Evolutionary conservation across 2,888 invertebrate genomes (phyloP).

Genomic region (Protodeltote pygarga): DNA sequence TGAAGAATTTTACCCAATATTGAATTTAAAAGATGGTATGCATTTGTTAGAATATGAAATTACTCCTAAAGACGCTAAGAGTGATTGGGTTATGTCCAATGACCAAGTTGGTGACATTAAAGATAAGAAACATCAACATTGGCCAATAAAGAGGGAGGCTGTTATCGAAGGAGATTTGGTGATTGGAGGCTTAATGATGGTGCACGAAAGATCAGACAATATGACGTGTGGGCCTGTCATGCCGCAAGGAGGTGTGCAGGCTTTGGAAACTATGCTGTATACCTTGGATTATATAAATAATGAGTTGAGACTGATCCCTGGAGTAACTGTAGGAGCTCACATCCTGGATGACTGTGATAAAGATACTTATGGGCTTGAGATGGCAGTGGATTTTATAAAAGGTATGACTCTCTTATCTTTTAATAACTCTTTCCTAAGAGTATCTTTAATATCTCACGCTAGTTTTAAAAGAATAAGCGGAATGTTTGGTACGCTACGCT

Average conservation of each 20-base stretch:
- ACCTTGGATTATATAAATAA: constrained; percentile 94
- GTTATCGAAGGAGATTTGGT: constrained; percentile 95
- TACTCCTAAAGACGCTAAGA: constrained; percentile 56
- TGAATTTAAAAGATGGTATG: constrained; percentile 56
- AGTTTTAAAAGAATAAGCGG: not conserved
- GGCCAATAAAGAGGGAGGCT: constrained; percentile 95
- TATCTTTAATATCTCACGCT: not conserved
- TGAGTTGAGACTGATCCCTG: constrained; percentile 89
- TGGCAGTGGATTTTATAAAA: constrained; percentile 98
- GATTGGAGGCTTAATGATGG: constrained; percentile 96
- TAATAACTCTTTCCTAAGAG: not conserved
- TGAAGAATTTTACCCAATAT: constrained; percentile 56
- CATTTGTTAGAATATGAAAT: constrained; percentile 61
- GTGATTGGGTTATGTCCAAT: constrained; percentile 75
- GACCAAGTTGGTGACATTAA: constrained; percentile 76
- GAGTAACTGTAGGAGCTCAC: constrained; percentile 94
- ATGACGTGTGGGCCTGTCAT: constrained; percentile 97
- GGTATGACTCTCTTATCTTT: constrained; percentile 82
- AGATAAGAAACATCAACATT: constrained; percentile 81
- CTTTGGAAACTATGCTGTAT: constrained; percentile 96
- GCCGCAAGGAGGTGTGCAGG: constrained; percentile 96
- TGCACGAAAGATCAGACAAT: constrained; percentile 95
- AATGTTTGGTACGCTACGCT: no score
- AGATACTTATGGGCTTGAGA: constrained; percentile 97
- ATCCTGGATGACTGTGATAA: constrained; percentile 98